phyloP scores from a whole-genome alignment of 2,797 vertebrate species.

The Paedocypris micromegethes region DNA sequence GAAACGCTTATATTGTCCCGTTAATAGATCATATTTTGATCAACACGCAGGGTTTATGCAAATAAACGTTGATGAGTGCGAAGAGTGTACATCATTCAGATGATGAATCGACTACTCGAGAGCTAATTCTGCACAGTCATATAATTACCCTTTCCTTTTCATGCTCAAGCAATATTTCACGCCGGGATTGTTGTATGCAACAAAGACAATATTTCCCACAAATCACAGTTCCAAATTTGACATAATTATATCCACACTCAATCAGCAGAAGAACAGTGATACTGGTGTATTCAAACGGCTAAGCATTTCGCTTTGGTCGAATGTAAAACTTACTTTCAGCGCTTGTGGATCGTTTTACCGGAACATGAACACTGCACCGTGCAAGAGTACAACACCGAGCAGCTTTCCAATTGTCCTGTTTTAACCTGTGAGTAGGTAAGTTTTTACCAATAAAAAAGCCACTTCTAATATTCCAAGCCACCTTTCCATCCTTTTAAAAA shows the following conservation, averaged over 20 bases:
- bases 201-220: conserved; percentile 55
- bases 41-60: conserved; percentile 11
- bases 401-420: no score
- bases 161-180: conserved; percentile 51
- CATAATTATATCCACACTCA: conserved; percentile 60
- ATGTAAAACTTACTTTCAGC: no score
- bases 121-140: conserved; percentile 51
- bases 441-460: no score
- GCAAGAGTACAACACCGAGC: no score
- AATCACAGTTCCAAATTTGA: conserved; percentile 55
- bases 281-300: conserved; percentile 18
- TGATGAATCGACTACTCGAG: conserved; percentile 31
- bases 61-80: conserved; percentile 12
- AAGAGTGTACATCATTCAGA: conserved; percentile 27
- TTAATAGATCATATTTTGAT: conserved; percentile 31
- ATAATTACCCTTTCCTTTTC: conserved; percentile 55
- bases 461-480: no score
- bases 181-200: conserved; percentile 48
- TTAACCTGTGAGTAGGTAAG: no score
- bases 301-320: neutral
- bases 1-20: conserved; percentile 1
- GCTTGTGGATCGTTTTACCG: no score
- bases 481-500: no score
- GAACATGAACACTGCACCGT: no score
- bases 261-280: conserved; percentile 33